Conservation (phyloP, 2,888 invertebrate genomes). For the Parnassius apollo region DNA sequence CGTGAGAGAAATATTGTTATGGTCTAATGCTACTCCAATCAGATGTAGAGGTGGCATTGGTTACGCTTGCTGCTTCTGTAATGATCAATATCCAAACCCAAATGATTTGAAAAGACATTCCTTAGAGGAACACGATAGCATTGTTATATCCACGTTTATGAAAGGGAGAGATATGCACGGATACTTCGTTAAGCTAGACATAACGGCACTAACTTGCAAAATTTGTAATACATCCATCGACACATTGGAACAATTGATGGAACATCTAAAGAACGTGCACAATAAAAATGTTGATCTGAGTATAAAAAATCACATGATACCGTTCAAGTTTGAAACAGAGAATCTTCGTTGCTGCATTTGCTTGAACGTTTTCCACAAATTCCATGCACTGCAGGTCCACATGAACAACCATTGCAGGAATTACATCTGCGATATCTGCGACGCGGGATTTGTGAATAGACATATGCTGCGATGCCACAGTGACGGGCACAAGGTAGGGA, state of each 20-base stretch:
- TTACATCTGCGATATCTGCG: slow-evolving; percentile 49
- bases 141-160: slow-evolving; percentile 39
- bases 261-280: slow-evolving; percentile 47
- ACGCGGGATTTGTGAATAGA: slow-evolving; percentile 44
- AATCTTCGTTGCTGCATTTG: slow-evolving; percentile 48
- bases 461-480: slow-evolving; percentile 36
- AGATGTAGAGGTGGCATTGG: slow-evolving; percentile 42
- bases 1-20: slow-evolving; percentile 41
- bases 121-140: slow-evolving; percentile 35
- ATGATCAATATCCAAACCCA: slow-evolving; percentile 41
- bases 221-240: slow-evolving; percentile 41
- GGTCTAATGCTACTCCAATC: slow-evolving; percentile 53
- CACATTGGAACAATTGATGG: slow-evolving; percentile 42
- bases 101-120: slow-evolving; percentile 49
- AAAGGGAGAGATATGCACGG: slow-evolving; percentile 39
- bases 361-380: slow-evolving; percentile 41
- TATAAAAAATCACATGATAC: slow-evolving; percentile 52
- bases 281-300: slow-evolving; percentile 42
- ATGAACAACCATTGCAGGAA: slow-evolving; percentile 56
- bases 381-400: slow-evolving; percentile 48
- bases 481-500: slow-evolving; percentile 42
- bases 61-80: slow-evolving; percentile 50
- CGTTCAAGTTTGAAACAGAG: slow-evolving; percentile 51
- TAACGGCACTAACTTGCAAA: slow-evolving; percentile 52
- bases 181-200: slow-evolving; percentile 52